Evolutionary conservation across 2,888 invertebrate species (phyloP).

Genomic region (Brachyptera risi): DNA sequence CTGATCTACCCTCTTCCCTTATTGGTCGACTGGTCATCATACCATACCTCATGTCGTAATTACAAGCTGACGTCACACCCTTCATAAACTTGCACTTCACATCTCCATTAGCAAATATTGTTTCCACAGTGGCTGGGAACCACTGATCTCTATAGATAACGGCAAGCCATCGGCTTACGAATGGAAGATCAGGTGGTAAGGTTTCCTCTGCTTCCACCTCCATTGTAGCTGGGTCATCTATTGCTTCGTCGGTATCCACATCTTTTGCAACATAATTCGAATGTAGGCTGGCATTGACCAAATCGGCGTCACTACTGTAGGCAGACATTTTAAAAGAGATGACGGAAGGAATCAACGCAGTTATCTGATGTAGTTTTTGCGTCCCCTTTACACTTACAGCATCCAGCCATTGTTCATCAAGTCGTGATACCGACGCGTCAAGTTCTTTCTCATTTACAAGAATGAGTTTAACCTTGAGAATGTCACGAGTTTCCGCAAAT

Average conservation of each 20-base stretch:
- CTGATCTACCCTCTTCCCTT: too few relatives aligned
- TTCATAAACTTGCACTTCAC: neutral
- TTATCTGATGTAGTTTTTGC: neutral
- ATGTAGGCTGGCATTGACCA: too few relatives aligned
- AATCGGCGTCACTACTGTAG: neutral
- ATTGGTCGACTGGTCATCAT: too few relatives aligned
- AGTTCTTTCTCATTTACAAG: neutral
- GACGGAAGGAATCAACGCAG: neutral
- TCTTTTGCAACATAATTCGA: neutral
- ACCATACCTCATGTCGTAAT: too few relatives aligned
- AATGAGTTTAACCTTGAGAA: neutral
- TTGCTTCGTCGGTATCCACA: neutral
- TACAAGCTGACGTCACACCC: too few relatives aligned
- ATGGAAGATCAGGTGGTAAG: neutral
- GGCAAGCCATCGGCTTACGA: neutral
- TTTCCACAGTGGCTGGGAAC: neutral
- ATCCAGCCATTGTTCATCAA: neutral
- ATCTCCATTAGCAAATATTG: neutral
- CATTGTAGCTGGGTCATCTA: neutral
- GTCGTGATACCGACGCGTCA: neutral
- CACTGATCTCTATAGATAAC: constrained; percentile 2
- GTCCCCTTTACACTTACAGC: neutral
- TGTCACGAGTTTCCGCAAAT: neutral
- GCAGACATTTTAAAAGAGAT: neutral
- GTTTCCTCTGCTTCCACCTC: neutral